Evolutionary conservation across 2,797 vertebrate genomes (phyloP).

Genomic region (Gorsachius magnificus): DNA sequence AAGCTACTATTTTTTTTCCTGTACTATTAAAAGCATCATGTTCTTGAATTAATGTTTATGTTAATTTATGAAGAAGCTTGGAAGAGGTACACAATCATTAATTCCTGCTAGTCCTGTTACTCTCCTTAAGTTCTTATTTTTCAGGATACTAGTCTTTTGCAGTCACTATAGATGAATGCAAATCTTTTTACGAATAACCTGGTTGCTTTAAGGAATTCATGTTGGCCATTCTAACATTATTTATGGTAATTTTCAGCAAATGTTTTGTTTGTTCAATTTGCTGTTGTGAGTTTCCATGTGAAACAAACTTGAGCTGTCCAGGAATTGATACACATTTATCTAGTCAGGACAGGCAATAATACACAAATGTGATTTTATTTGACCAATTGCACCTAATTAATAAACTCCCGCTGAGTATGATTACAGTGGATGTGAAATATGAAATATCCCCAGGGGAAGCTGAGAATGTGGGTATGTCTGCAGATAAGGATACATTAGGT

Average conservation of each 20-base stretch:
- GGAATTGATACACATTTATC: not conserved
- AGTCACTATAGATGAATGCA: not conserved
- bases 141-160: not conserved
- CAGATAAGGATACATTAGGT: not conserved
- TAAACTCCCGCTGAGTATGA: not conserved
- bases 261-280: not conserved
- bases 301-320: not conserved
- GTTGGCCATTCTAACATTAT: not conserved
- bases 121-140: not conserved
- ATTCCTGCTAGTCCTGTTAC: not conserved
- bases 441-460: not conserved
- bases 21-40: constrained; percentile 3
- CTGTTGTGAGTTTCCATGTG: not conserved
- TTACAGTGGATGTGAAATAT: not conserved
- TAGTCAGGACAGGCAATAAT: not conserved
- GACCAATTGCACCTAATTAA: not conserved
- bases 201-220: not conserved
- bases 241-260: not conserved
- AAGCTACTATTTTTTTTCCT: not conserved
- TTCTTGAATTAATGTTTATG: constrained; percentile 23
- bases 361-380: not conserved
- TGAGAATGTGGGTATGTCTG: not conserved
- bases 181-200: not conserved
- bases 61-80: not conserved
- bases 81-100: not conserved